These are phyloP conservation scores for Muraenolepis orangiensis DNA, from an alignment of 2,797 vertebrate genomes.

Conservation along the genomic window DNA sequence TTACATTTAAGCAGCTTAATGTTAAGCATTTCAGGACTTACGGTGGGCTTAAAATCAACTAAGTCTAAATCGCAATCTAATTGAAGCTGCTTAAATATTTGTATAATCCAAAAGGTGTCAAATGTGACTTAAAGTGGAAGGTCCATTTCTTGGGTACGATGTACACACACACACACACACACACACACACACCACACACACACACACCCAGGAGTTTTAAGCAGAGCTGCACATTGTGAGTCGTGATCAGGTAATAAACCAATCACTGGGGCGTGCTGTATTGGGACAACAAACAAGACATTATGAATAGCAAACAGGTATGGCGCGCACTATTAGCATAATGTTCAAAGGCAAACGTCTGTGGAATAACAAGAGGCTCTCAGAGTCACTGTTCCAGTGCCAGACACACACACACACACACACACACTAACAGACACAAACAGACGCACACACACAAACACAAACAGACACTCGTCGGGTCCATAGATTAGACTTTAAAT, in stretches of 20 bases:
- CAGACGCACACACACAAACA: background rate
- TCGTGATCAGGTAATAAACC: slow-evolving; percentile 12
- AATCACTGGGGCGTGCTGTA: background rate
- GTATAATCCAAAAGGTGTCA: background rate
- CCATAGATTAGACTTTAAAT: background rate
- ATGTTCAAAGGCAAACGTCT: slow-evolving; percentile 47
- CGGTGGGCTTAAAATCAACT: background rate
- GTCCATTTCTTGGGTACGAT: background rate
- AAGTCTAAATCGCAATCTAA: background rate
- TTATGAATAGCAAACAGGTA: slow-evolving; percentile 41
- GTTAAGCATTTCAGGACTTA: too few relatives aligned
- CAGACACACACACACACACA: slow-evolving; percentile 1
- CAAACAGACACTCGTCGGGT: background rate
- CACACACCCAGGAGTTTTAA: background rate
- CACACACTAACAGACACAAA: slow-evolving; percentile 18
- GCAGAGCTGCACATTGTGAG: background rate
- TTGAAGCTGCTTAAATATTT: background rate
- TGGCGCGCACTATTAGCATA: slow-evolving; percentile 54
- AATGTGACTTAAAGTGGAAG: background rate
- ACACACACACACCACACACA: too few relatives aligned
- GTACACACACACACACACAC: too few relatives aligned
- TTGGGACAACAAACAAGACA: slow-evolving; percentile 25
- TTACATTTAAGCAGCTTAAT: background rate
- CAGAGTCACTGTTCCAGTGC: too few relatives aligned
- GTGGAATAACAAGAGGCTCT: slow-evolving; percentile 35